A percentile compares a stretch with the other conserved stretches of the same genome.
phyloP scores from a whole-genome alignment of 2,113 vertebrate genomes.

The Maccullochella peelii region DNA sequence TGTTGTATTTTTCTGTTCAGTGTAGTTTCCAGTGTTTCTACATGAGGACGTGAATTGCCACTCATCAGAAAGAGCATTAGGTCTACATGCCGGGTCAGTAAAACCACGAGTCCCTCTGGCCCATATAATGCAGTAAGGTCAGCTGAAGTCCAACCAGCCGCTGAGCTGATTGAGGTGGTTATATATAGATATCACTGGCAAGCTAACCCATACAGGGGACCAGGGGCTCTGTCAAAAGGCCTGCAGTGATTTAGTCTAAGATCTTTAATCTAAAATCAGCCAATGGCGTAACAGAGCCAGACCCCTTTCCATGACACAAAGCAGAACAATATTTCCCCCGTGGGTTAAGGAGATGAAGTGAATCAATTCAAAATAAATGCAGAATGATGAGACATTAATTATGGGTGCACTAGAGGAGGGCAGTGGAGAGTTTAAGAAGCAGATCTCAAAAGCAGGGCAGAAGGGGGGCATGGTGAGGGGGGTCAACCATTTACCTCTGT shows the following conservation, averaged over 20 bases:
- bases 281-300: conserved; percentile 63
- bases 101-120: conserved; percentile 45
- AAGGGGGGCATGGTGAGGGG: conserved; percentile 13
- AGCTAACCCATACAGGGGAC: conserved; percentile 52
- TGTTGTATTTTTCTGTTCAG: no score
- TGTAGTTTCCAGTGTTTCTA: no score
- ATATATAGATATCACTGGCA: conserved; percentile 79
- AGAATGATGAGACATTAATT: conserved; percentile 70
- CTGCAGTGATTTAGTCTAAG: conserved; percentile 62
- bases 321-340: conserved; percentile 64
- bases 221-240: conserved; percentile 68
- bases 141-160: conserved; percentile 67
- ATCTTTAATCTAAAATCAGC: conserved; percentile 77
- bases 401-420: conserved; percentile 19
- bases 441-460: conserved; percentile 44
- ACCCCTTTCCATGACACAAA: conserved; percentile 72
- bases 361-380: conserved; percentile 67
- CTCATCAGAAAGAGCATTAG: conserved; percentile 42
- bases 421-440: conserved; percentile 36
- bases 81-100: conserved; percentile 52
- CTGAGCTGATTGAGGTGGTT: conserved; percentile 72
- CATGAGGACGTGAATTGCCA: conserved; percentile 18
- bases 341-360: conserved; percentile 45
- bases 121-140: conserved; percentile 71
- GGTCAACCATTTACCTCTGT: conserved; percentile 44